A percentile compares a stretch with the other conserved stretches of the same genome.
phyloP scores from a whole-genome alignment of 2,797 vertebrate genomes.

The Podargus strigoides region DNA sequence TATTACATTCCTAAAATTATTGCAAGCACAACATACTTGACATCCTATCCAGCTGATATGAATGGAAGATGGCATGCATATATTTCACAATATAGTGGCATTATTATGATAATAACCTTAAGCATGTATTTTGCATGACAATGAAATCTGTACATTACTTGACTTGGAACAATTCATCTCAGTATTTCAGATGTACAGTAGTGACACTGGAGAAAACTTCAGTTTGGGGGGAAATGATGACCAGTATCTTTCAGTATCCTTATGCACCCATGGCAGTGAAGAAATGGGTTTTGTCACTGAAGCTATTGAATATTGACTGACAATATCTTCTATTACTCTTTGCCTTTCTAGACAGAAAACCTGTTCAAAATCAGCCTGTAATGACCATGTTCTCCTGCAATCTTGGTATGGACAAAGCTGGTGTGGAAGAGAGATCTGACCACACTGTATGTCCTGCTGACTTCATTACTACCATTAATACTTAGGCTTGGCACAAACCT shows the following conservation, averaged over 20 bases:
- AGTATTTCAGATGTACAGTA: constrained; percentile 38
- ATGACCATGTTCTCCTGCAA: background rate
- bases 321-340: background rate
- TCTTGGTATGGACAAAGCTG: background rate
- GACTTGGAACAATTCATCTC: constrained; percentile 23
- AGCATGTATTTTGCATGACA: background rate
- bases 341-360: background rate
- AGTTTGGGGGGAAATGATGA: background rate
- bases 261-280: background rate
- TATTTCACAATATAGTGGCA: background rate
- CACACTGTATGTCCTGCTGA: background rate
- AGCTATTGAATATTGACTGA: background rate
- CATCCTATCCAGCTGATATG: constrained; percentile 45
- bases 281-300: background rate
- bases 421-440: background rate
- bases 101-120: background rate
- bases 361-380: background rate
- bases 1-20: constrained; percentile 35
- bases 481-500: background rate
- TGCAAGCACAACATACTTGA: constrained; percentile 56
- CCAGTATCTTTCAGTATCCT: background rate
- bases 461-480: background rate
- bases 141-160: constrained; percentile 57
- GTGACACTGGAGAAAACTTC: constrained; percentile 29
- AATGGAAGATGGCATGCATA: constrained; percentile 56